Conservation (phyloP, 2,797 vertebrate genomes). For the Tolypeutes matacus region DNA sequence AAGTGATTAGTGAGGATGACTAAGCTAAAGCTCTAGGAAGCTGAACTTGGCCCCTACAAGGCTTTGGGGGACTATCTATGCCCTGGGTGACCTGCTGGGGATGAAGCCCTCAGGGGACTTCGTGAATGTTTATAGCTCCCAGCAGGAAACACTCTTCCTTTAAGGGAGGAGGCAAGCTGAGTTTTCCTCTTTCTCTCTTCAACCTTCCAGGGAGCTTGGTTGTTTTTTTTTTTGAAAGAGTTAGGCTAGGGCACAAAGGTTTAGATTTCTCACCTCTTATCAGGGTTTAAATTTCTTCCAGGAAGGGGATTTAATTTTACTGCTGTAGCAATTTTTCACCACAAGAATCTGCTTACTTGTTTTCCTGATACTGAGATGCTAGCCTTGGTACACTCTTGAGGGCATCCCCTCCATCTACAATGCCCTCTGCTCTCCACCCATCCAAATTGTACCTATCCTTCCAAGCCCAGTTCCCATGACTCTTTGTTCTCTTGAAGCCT, state of each 20-base stretch:
- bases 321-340: constrained; percentile 60
- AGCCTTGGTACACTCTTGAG: constrained; percentile 64
- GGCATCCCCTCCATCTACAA: not conserved
- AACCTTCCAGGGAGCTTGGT: constrained; percentile 62
- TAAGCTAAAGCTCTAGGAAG: constrained; percentile 1
- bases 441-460: not conserved
- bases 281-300: constrained; percentile 71
- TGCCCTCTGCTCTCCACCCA: constrained; percentile 19
- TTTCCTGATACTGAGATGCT: constrained; percentile 67
- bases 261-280: constrained; percentile 74
- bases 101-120: not conserved
- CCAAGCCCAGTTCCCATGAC: not conserved
- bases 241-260: constrained; percentile 52
- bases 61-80: not conserved
- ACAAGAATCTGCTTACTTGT: constrained; percentile 73
- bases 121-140: not conserved
- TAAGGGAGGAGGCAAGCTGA: not conserved
- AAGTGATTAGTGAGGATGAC: not conserved
- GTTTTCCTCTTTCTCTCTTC: not conserved
- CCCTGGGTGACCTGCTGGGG: not conserved
- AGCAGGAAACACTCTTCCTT: constrained; percentile 46
- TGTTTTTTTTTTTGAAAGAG: constrained; percentile 62
- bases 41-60: not conserved
- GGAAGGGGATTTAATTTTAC: constrained; percentile 78
- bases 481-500: not conserved